Percentiles rank a stretch among this genome's conserved stretches.
phyloP scores from a whole-genome alignment of 2,888 invertebrate species.

The Xanthia togata region DNA sequence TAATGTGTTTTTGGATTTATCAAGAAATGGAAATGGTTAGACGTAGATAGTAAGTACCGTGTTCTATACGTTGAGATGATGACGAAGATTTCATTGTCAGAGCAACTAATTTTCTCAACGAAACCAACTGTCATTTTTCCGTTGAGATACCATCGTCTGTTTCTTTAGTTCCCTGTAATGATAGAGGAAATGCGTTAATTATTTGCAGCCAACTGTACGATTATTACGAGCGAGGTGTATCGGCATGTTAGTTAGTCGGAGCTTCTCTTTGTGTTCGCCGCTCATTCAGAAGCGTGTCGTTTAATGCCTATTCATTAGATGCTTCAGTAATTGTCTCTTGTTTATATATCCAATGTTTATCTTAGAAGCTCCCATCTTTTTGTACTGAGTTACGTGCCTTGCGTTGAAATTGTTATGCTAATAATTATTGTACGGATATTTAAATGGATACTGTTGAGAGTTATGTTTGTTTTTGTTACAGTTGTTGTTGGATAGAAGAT shows the following conservation, averaged over 20 bases:
- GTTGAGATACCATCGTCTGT: constrained; percentile 44
- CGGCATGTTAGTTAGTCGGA: constrained; percentile 74
- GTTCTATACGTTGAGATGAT: background rate
- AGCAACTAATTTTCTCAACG: constrained; percentile 10
- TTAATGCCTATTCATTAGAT: constrained; percentile 78
- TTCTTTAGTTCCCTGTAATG: constrained; percentile 66
- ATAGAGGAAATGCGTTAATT: constrained; percentile 80
- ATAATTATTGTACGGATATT: constrained; percentile 56
- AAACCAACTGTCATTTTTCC: constrained; percentile 39
- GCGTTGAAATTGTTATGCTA: constrained; percentile 61
- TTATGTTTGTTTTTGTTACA: constrained; percentile 22
- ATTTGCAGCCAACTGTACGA: constrained; percentile 76
- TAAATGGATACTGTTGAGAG: constrained; percentile 33
- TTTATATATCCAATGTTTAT: constrained; percentile 65
- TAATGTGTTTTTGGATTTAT: constrained; percentile 2
- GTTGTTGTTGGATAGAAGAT: background rate
- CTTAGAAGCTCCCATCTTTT: constrained; percentile 62
- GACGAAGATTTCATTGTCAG: constrained; percentile 2
- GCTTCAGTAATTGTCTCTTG: constrained; percentile 73
- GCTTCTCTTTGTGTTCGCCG: constrained; percentile 80
- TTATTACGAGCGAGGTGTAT: constrained; percentile 76
- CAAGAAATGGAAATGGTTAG: background rate
- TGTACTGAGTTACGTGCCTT: constrained; percentile 56
- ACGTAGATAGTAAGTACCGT: background rate
- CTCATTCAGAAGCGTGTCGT: constrained; percentile 77